Base-by-base conservation (phyloP, 2,797 vertebrate genomes). In the Falco columbarius region DNA sequence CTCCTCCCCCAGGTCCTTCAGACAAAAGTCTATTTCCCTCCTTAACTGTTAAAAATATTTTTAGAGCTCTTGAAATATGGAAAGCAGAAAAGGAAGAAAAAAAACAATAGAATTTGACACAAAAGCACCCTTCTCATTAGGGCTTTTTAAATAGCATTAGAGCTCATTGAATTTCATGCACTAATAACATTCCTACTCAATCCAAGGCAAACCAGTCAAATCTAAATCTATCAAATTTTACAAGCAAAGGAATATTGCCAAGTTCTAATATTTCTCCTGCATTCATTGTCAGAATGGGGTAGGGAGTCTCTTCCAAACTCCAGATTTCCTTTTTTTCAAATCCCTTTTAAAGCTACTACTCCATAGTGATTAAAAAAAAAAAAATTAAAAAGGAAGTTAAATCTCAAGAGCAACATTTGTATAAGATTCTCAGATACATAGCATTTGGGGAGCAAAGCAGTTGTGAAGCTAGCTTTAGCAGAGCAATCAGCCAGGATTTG, bases 31-130 rank as follows among this genome's bases (percentile, higher is more conserved):
- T 95, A 22, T 90, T 97, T 96, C 93, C 89, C 90, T 92, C 84
- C 49, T 73, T 95, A 75, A 91, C 59, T 85, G 82, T 94, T 95
- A 95, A 95, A 97, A 94, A 76, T 97, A 96, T 96, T 97, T 97
- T 97, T 96, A 96, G 94, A 79, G 71, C 70, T 82, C 58, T 95
- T 96, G 77, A 91, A 86, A 88, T 77, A 84, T 0, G 1, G 89
- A 96, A 97, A 71, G 55, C 74, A 94, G 92, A 97, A 96, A 86
- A 81, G 90, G 79, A 96, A 95, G 14, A 42, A 84, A 79, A 85
- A 82, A 91, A 89, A 86, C 86, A 96, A 94, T 95, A 95, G 93
- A 88, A 84, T 89, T 87, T 86, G 70, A 93, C 92, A 97, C 86
- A 96, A 95, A 84, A 90, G 90, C 79, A 92, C 54, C 74, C 88